Evolutionary conservation across 1,140 invertebrate species (phyloP), one percentile per base, ranked within the genome.

Genomic region (Nomia melanderi): DNA sequence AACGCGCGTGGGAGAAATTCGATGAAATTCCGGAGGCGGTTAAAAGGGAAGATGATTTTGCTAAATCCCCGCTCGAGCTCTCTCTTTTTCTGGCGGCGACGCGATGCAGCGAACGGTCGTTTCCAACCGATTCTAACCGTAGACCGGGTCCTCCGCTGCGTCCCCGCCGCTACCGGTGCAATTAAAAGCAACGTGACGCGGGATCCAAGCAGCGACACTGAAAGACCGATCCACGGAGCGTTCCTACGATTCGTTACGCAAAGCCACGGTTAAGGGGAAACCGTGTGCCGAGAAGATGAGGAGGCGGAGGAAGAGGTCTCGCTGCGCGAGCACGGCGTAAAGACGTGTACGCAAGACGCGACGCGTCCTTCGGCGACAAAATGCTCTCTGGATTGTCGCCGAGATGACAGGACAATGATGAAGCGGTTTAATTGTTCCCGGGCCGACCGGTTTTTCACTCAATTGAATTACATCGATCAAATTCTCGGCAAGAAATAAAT

Each of bases 101-200:
- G 25, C 9, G 14, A 9, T 5, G 66, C 53, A 29, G 66, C 50
- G 27, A 33, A 17, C 62, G 54, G 77, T 70, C 53, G 60, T 59
- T 39, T 63, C 44, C 44, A 59, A 69, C 75, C 75, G 54, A 78
- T 83, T 75, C 76, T 53, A 78, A 53, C 20, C 76, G 31, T 11
- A 33, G 14, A 39, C 29, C 31, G 31, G 65, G 25, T 31, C 31
- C 56, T 4, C 27, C 31, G 33, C 53, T 11, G 14, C 41, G 27
- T 60, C 76, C 57, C 36, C 75, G 29, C n/a, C 71, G 79, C 76
- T 83, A 71, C 62, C 65, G 50, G 64, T 44, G 71, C 79, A 83
- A 83, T 83, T 83, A 83, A 79, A 83, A 71, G 82, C 80, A 82
- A 83, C 82, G 82, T 83, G 82, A 83, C 81, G 50, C 20, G 82